Conservation (phyloP, 1,140 invertebrate genomes). For the Anastrepha obliqua region DNA sequence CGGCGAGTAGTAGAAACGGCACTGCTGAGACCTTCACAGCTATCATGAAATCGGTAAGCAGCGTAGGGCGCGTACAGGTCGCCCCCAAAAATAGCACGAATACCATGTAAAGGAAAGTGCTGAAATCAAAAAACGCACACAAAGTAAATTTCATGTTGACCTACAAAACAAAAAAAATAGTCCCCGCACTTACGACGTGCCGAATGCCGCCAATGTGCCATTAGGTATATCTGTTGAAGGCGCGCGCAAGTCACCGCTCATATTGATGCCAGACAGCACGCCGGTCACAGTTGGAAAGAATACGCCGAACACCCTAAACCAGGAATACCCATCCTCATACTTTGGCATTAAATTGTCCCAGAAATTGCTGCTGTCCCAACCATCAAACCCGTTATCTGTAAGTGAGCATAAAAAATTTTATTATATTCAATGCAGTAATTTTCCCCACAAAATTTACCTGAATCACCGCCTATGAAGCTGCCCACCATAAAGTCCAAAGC, state of each 20-base stretch:
- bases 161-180: too few species aligned
- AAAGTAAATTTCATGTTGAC: not conserved
- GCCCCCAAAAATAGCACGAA: slow-evolving; percentile 93
- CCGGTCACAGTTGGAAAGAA: slow-evolving; percentile 96
- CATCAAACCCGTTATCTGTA: slow-evolving; percentile 87
- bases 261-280: slow-evolving; percentile 96
- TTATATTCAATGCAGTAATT: not conserved
- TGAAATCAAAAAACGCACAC: slow-evolving; percentile 72
- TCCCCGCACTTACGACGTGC: slow-evolving; percentile 80
- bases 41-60: slow-evolving; percentile 92
- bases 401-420: not conserved
- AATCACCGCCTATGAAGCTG: slow-evolving; percentile 84
- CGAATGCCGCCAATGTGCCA: slow-evolving; percentile 93
- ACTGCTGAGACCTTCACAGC: slow-evolving; percentile 90
- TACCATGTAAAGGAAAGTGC: slow-evolving; percentile 91
- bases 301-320: slow-evolving; percentile 96
- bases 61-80: slow-evolving; percentile 84
- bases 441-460: slow-evolving; percentile 75
- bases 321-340: slow-evolving; percentile 86
- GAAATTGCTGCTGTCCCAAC: slow-evolving; percentile 88
- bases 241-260: slow-evolving; percentile 95
- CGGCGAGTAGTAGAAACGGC: slow-evolving; percentile 88
- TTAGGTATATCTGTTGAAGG: slow-evolving; percentile 95
- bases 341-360: slow-evolving; percentile 87
- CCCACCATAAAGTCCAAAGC: slow-evolving; percentile 93